Evolutionary conservation across 2,113 vertebrate genomes (phyloP).

Genomic region (Melanerpes aurifrons): DNA sequence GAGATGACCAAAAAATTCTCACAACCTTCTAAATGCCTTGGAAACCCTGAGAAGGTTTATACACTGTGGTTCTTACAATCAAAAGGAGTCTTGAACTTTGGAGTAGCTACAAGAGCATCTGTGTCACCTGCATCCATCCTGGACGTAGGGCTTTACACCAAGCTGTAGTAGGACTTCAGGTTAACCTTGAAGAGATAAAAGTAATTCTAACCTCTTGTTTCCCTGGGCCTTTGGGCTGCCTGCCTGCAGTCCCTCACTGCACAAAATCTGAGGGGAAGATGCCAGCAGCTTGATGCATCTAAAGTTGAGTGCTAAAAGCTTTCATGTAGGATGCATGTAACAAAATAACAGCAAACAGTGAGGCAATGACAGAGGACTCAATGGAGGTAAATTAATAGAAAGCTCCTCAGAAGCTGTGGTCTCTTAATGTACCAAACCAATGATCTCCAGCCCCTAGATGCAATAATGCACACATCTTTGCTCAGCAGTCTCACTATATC

Average conservation of each 20-base stretch:
- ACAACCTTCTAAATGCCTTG: background rate
- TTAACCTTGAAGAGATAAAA: background rate
- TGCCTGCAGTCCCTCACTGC: background rate
- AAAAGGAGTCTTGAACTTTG: background rate
- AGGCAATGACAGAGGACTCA: background rate
- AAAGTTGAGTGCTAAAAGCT: constrained; percentile 15
- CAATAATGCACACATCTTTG: background rate
- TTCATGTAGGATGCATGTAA: background rate
- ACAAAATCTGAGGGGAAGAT: background rate
- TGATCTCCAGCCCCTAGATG: constrained; percentile 12
- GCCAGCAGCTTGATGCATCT: background rate
- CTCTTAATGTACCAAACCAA: constrained; percentile 50
- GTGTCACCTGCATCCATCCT: background rate
- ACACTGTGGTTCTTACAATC: background rate
- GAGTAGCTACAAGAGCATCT: background rate
- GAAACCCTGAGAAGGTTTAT: background rate
- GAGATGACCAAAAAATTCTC: background rate
- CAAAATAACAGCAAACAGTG: background rate
- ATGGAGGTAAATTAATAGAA: constrained; percentile 50
- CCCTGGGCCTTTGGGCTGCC: background rate
- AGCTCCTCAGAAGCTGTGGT: constrained; percentile 8
- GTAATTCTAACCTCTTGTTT: background rate
- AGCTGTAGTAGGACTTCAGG: background rate
- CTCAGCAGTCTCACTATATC: background rate
- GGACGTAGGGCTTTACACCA: background rate